Conservation (phyloP, 2,113 vertebrate genomes). For the Sapayoa aenigma region DNA sequence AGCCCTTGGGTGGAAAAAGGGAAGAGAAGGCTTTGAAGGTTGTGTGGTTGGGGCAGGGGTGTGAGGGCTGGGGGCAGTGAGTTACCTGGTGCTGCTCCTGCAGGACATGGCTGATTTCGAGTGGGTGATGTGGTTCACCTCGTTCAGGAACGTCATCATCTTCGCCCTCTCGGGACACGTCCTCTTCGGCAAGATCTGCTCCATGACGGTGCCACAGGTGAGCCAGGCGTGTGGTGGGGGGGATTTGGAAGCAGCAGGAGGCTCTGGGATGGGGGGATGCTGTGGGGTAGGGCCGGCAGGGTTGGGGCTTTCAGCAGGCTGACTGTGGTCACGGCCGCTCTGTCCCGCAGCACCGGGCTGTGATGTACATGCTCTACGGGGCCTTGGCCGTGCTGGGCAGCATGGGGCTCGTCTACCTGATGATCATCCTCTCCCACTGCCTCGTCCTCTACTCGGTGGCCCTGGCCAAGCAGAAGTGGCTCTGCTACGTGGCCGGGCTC, state of each 20-base stretch:
- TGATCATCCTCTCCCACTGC: slow-evolving; percentile 89
- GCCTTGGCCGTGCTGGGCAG: slow-evolving; percentile 82
- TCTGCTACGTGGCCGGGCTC: slow-evolving; percentile 85
- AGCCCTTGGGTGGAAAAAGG: background rate
- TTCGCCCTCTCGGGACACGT: slow-evolving; percentile 91
- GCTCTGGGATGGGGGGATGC: background rate
- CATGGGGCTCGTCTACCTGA: slow-evolving; percentile 88
- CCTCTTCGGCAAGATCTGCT: slow-evolving; percentile 93
- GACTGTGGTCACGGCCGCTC: fast-evolving
- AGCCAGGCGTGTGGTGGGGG: background rate
- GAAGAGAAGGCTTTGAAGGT: background rate
- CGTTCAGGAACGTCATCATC: slow-evolving; percentile 87
- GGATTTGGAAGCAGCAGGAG: background rate
- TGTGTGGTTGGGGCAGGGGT: background rate
- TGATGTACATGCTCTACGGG: slow-evolving; percentile 85
- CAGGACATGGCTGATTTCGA: slow-evolving; percentile 92
- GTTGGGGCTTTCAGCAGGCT: background rate
- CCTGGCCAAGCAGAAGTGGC: slow-evolving; percentile 86
- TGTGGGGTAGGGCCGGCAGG: background rate
- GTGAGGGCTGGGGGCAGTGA: background rate
- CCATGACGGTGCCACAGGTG: slow-evolving; percentile 89
- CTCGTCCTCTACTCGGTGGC: slow-evolving; percentile 86
- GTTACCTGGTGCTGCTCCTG: background rate
- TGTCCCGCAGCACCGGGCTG: slow-evolving; percentile 82
- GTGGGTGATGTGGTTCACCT: slow-evolving; percentile 98